phyloP scores from a whole-genome alignment of 2,113 vertebrate genomes.

The Sorex araneus region DNA sequence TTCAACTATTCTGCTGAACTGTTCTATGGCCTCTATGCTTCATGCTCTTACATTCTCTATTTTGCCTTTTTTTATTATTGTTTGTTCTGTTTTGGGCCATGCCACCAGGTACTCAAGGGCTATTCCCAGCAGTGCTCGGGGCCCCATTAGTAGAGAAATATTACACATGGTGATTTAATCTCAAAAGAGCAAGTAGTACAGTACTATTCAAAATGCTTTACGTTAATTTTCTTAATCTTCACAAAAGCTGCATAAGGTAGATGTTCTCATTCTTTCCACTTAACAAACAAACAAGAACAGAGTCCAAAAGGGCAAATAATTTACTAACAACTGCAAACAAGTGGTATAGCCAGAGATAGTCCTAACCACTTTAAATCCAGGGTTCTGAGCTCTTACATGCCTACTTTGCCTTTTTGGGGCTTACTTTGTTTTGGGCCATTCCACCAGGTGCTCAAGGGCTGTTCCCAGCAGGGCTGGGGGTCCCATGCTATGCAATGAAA shows the following conservation, averaged over 20 bases:
- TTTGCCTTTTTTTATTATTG: too few species aligned
- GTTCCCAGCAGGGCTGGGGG: too few species aligned
- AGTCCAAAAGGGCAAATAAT: neutral
- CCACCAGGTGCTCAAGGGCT: too few species aligned
- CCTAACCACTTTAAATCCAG: neutral
- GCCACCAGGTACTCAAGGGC: neutral
- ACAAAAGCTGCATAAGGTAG: neutral
- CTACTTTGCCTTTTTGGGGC: neutral
- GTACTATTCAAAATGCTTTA: conserved; percentile 24
- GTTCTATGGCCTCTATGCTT: too few species aligned
- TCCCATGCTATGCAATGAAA: too few species aligned
- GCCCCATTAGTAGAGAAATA: neutral
- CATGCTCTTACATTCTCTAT: too few species aligned
- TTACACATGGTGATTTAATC: neutral
- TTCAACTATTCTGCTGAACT: neutral
- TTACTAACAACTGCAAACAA: neutral
- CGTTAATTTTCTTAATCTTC: neutral
- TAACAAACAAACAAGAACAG: neutral
- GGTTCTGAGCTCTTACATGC: neutral
- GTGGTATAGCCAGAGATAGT: neutral
- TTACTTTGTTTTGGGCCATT: too few species aligned
- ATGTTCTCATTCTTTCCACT: neutral
- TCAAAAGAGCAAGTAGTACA: neutral
- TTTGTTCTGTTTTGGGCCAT: too few species aligned
- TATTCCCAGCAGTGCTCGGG: neutral